Evolutionary conservation across 2,113 vertebrate genomes (phyloP).

Genomic region (Psettodes erumei): DNA sequence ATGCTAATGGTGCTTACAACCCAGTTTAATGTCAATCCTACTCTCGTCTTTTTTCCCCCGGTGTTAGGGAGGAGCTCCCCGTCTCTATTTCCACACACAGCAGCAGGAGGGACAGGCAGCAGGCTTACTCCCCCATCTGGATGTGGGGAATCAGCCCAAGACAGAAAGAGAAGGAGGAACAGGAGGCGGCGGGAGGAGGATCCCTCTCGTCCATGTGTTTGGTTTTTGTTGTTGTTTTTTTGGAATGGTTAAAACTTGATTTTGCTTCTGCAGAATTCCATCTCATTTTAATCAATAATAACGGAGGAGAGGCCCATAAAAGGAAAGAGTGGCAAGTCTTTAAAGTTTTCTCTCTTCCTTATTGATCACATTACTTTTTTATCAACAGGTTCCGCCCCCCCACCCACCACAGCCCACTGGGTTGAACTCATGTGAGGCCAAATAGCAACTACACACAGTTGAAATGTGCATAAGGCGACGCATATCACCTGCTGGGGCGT

Average conservation of each 20-base stretch:
- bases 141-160: slow-evolving; percentile 56
- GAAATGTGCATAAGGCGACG: slow-evolving; percentile 47
- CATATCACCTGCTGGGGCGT: slow-evolving; percentile 53
- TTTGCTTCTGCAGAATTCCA: slow-evolving; percentile 33
- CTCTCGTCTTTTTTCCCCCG: slow-evolving; percentile 47
- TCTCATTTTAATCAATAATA: slow-evolving; percentile 51
- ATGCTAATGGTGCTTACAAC: slow-evolving; percentile 80
- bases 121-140: slow-evolving; percentile 63
- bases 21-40: slow-evolving; percentile 75
- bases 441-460: slow-evolving; percentile 55
- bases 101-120: slow-evolving; percentile 70
- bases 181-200: slow-evolving; percentile 40
- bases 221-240: too few relatives aligned
- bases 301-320: slow-evolving; percentile 5
- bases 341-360: slow-evolving; percentile 28
- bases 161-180: slow-evolving; percentile 40
- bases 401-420: slow-evolving; percentile 18
- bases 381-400: slow-evolving; percentile 3
- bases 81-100: slow-evolving; percentile 65
- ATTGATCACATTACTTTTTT: slow-evolving; percentile 47
- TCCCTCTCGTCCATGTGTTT: slow-evolving; percentile 39
- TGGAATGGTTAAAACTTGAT: neutral
- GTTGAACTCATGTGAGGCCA: slow-evolving; percentile 52
- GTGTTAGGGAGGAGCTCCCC: slow-evolving; percentile 59
- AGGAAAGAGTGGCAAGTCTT: slow-evolving; percentile 35